Percentiles rank a stretch among this genome's conserved stretches.
These are phyloP conservation scores for Lepus americanus DNA, from an alignment of 2,113 vertebrate genomes.

Conservation along the genomic window DNA sequence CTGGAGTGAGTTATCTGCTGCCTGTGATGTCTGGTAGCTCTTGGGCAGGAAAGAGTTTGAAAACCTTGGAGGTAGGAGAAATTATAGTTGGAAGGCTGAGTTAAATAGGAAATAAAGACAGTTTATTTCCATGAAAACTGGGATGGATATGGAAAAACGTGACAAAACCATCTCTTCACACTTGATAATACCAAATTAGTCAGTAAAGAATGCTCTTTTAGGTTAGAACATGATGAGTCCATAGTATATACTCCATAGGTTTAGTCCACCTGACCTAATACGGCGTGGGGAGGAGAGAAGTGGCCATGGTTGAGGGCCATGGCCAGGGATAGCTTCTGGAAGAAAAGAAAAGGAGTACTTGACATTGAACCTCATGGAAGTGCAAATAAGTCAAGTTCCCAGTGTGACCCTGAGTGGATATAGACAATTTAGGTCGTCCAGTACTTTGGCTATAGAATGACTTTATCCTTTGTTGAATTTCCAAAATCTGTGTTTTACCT, in stretches of 20 bases:
- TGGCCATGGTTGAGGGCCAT: neutral
- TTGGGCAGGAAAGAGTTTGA: neutral
- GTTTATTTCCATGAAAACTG: neutral
- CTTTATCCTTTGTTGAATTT: neutral
- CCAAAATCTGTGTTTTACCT: neutral
- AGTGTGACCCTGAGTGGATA: neutral
- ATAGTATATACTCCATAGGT: neutral
- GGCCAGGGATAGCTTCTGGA: neutral
- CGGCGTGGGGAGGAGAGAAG: neutral
- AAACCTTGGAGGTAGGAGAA: neutral
- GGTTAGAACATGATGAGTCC: neutral
- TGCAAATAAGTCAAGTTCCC: neutral
- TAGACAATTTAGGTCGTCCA: neutral
- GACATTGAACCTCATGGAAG: neutral
- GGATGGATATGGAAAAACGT: neutral
- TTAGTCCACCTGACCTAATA: neutral
- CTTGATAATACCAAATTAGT: neutral
- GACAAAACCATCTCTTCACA: neutral
- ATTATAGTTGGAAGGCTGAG: neutral
- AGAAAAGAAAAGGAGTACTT: neutral
- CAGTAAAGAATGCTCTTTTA: neutral
- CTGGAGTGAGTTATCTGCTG: neutral
- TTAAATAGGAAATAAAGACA: neutral
- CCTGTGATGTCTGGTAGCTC: neutral
- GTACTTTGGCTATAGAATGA: neutral